A percentile compares a stretch with the other conserved stretches of the same genome.
These are phyloP conservation scores for Diabrotica balteata DNA, from an alignment of 2,888 invertebrate species.

Conservation along the genomic window DNA sequence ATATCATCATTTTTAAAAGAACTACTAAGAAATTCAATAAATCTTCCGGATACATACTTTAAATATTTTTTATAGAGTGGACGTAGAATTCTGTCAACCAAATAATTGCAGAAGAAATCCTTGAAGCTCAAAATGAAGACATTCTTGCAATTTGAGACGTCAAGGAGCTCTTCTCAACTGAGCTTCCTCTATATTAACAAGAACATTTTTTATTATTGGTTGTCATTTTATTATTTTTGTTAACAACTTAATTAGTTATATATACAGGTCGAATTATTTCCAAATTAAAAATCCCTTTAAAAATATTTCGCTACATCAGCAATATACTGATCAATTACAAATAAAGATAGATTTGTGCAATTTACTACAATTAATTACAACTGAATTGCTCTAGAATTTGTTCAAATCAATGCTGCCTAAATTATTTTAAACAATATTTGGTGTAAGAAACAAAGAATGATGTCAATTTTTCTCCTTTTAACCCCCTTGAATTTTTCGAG, in stretches of 20 bases:
- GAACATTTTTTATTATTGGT: constrained; percentile 8
- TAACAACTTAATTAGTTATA: constrained; percentile 27
- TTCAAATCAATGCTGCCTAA: background rate
- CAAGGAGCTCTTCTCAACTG: no score
- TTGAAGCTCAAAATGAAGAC: no score
- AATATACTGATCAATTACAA: no score
- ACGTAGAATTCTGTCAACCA: constrained; percentile 24
- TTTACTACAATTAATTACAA: no score
- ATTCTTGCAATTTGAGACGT: no score
- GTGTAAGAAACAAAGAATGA: background rate
- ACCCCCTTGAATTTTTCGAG: background rate
- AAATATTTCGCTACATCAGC: constrained; percentile 1
- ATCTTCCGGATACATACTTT: constrained; percentile 19
- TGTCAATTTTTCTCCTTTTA: background rate
- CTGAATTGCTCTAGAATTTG: no score
- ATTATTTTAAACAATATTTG: background rate
- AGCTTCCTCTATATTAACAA: constrained; percentile 4
- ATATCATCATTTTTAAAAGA: constrained; percentile 22
- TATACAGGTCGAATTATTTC: constrained; percentile 27
- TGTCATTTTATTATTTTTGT: constrained; percentile 9
- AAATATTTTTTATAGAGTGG: constrained; percentile 22
- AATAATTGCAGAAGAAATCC: background rate
- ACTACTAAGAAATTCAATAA: constrained; percentile 25
- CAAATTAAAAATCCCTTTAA: constrained; percentile 15
- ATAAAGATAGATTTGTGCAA: no score